A percentile compares a stretch with the other conserved stretches of the same genome.
Evolutionary conservation across 2,888 invertebrate species (phyloP).

Genomic region (Atethmia centrago): DNA sequence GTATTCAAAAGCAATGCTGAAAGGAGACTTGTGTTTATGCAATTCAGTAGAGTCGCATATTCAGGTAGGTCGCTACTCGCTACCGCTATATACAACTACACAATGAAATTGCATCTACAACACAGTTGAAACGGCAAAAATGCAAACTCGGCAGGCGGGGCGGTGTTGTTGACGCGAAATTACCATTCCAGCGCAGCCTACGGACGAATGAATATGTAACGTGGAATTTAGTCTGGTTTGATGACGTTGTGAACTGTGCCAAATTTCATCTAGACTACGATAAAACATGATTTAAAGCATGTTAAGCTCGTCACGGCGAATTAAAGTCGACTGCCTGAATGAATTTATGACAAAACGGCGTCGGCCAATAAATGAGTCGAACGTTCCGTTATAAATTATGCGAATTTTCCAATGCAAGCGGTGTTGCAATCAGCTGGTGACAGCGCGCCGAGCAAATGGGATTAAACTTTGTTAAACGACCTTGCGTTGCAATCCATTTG

Average conservation of each 20-base stretch:
- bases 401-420: slow-evolving; percentile 79
- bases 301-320: slow-evolving; percentile 54
- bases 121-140: slow-evolving; percentile 84
- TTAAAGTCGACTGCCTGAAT: slow-evolving; percentile 68
- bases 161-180: slow-evolving; percentile 86
- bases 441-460: slow-evolving; percentile 83
- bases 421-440: slow-evolving; percentile 82
- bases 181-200: slow-evolving; percentile 85
- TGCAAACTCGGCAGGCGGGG: slow-evolving; percentile 81
- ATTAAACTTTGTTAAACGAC: slow-evolving; percentile 89
- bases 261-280: slow-evolving; percentile 61
- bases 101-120: slow-evolving; percentile 76
- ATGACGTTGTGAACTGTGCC: slow-evolving; percentile 73
- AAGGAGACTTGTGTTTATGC: slow-evolving; percentile 73
- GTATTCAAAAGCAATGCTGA: slow-evolving; percentile 55
- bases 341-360: slow-evolving; percentile 75
- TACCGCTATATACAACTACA: slow-evolving; percentile 55
- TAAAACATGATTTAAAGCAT: slow-evolving; percentile 63
- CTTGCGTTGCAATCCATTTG: slow-evolving; percentile 87
- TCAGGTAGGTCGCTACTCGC: slow-evolving; percentile 71
- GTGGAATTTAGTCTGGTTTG: slow-evolving; percentile 81
- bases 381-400: slow-evolving; percentile 79
- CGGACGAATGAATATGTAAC: slow-evolving; percentile 87
- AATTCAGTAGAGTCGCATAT: slow-evolving; percentile 74
- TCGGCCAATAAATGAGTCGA: slow-evolving; percentile 71